Base-by-base conservation (phyloP, 2,797 vertebrate genomes). In the Nyctalus aviator region DNA sequence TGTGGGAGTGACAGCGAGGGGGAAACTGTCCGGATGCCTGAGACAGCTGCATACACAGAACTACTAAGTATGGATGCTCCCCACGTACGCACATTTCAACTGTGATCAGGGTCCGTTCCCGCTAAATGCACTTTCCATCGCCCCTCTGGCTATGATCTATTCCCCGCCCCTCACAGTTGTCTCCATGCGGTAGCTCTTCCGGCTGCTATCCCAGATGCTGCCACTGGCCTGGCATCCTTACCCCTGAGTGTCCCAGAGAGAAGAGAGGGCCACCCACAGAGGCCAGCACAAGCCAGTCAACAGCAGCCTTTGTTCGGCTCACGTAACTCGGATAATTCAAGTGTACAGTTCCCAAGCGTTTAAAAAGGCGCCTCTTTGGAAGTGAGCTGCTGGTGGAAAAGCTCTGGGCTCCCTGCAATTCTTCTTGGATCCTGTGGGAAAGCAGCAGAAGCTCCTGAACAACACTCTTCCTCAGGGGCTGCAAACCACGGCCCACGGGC, bases 361-460 rank as follows among this genome's bases (percentile, higher is more conserved):
- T 68, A 35, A 75, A 83, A 77, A 68, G 79, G 64, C 50, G 59
- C 50, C 48, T 79, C 48, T 88, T 57, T 77, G 64, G 77, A 88
- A 90, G 37, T 48, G 48, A 92, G 53, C 17, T 77, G 46, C 86
- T 66, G 25, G 13, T 53, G 21, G 27, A 82, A 92, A 79, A 30
- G 46, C 37, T 73, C 75, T 18, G 8, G 30, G 30, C 83, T 86
- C 79, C 37, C 53, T 30, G 50, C 48, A 27, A 68, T 83, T 73
- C 62, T 82, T 59, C 50, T 55, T 20, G 55, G 57, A 90, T 68
- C 20, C 37, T 86, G n/a, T 89, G 83, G 83, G 32, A 96, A 96
- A 86, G 21, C 50, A 73, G 64, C 27, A 91, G 50, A 23, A 48
- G 64, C 32, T 79, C 69, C 81, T 71, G 53, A n/a, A 76, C 72